Conservation (phyloP, 2,888 invertebrate genomes). For the Dryobotodes eremita region DNA sequence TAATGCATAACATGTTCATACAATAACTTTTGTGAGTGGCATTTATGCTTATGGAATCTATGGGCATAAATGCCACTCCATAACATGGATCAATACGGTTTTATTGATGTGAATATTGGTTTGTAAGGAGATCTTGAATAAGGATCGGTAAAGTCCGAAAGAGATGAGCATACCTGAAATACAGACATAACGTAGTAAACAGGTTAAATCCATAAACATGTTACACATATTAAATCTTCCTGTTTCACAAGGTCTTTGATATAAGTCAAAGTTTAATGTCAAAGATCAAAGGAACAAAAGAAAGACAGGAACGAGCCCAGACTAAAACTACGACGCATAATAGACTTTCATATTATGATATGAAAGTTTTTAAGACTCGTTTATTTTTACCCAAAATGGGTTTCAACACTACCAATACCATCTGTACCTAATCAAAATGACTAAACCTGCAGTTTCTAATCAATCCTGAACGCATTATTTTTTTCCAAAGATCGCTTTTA, state of each 20-base stretch:
- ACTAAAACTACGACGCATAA: not conserved
- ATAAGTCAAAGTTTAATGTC: not conserved
- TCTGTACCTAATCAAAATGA: not conserved
- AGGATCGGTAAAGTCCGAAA: not conserved
- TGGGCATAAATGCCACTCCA: not conserved
- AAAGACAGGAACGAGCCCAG: no score
- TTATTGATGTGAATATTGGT: slow-evolving; percentile 8
- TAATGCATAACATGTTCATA: slow-evolving; percentile 5
- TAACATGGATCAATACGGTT: not conserved
- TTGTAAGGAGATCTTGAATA: not conserved
- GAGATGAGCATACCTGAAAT: not conserved
- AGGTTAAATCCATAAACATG: no score
- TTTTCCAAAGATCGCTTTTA: no score
- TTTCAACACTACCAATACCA: not conserved
- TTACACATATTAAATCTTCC: no score
- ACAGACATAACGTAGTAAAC: not conserved
- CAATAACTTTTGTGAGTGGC: not conserved
- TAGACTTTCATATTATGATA: not conserved
- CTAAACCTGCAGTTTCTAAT: not conserved
- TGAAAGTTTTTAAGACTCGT: not conserved
- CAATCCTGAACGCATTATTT: not conserved
- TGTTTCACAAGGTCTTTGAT: not conserved
- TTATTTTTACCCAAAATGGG: not conserved
- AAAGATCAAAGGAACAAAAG: not conserved
- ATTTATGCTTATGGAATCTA: slow-evolving; percentile 3